Conservation (phyloP, 1,140 invertebrate species). For the Polypedilum pembai region DNA sequence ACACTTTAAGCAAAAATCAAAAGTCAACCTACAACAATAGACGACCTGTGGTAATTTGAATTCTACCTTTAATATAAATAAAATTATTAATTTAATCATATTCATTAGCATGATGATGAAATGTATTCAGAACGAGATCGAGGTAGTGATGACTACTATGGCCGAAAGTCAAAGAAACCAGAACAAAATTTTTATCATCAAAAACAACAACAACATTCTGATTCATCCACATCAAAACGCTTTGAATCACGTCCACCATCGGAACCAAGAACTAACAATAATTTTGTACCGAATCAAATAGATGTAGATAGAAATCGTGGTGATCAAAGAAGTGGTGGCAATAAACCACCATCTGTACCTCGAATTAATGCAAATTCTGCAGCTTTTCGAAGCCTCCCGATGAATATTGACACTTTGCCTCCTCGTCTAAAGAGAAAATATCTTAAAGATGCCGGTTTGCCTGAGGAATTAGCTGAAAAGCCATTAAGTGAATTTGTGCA, state of each 20-base stretch:
- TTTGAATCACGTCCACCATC: not conserved
- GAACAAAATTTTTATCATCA: slow-evolving; percentile 15
- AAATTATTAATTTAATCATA: not conserved
- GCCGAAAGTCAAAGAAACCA: not conserved
- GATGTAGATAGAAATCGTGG: not conserved
- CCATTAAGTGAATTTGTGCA: not conserved
- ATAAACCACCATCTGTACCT: not conserved
- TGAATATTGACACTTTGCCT: slow-evolving; percentile 1
- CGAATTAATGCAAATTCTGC: not conserved
- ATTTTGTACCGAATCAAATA: not conserved
- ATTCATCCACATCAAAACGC: slow-evolving; percentile 13
- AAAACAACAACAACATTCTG: not conserved
- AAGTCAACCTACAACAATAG: not conserved
- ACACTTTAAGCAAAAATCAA: not conserved
- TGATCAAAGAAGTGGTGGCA: slow-evolving; percentile 1
- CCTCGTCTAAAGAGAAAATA: not conserved
- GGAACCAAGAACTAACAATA: not conserved
- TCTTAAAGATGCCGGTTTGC: not conserved
- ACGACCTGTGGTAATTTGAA: not conserved
- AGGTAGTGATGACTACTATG: slow-evolving; percentile 2
- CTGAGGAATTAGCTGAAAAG: not conserved
- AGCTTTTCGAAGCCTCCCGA: not conserved
- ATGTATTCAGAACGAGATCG: slow-evolving; percentile 20
- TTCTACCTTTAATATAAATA: not conserved
- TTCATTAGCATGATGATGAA: slow-evolving; percentile 5